These are phyloP conservation scores for Xiphophorus couchianus DNA, from an alignment of 2,113 vertebrate species.

Conservation along the genomic window DNA sequence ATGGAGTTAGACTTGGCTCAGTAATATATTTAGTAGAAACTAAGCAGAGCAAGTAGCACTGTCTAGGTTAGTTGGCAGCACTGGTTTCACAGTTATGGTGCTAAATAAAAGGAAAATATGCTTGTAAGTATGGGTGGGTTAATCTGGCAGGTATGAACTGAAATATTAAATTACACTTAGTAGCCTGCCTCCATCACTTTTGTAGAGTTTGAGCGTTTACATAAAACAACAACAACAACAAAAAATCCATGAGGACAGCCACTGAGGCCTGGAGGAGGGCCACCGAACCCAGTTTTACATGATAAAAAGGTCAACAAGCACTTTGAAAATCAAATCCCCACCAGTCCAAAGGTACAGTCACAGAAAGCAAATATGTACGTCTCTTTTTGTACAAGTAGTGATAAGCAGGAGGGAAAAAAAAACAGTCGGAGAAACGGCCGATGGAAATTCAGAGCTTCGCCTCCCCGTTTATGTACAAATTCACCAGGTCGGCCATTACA, in stretches of 20 bases:
- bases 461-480: constrained; percentile 90
- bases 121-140: not conserved
- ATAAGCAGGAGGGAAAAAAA: constrained; percentile 78
- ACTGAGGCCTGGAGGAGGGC: constrained; percentile 32
- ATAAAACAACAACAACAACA: constrained; percentile 19
- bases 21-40: constrained; percentile 45
- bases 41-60: constrained; percentile 29
- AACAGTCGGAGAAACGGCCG: constrained; percentile 65
- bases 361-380: constrained; percentile 69
- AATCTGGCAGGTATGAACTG: not conserved
- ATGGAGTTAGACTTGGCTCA: constrained; percentile 65
- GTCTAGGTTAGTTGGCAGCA: constrained; percentile 50
- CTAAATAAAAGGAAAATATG: not conserved
- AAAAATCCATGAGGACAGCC: constrained; percentile 46
- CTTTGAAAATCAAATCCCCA: constrained; percentile 54
- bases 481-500: constrained; percentile 84
- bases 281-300: constrained; percentile 58
- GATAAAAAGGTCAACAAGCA: constrained; percentile 51
- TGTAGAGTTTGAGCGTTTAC: constrained; percentile 26
- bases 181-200: not conserved
- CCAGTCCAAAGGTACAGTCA: constrained; percentile 63
- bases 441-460: constrained; percentile 70
- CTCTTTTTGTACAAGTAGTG: constrained; percentile 77
- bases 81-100: constrained; percentile 34
- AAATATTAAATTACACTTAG: not conserved